Conservation (phyloP, 2,888 invertebrate genomes). For the Acrobasis suavella region DNA sequence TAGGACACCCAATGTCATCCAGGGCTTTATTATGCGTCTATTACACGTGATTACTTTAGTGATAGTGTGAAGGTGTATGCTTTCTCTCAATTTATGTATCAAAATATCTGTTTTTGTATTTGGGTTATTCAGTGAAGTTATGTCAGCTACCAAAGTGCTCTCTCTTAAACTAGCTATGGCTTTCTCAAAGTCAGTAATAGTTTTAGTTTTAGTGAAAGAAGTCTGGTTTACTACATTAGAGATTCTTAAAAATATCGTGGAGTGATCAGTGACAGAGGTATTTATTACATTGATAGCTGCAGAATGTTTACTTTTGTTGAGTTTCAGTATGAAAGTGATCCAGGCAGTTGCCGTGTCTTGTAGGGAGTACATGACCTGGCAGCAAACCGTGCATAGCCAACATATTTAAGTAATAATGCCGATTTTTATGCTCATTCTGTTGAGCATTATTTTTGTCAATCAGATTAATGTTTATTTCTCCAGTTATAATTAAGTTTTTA, state of each 20-base stretch:
- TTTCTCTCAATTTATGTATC: slow-evolving; percentile 8
- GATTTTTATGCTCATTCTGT: slow-evolving; percentile 22
- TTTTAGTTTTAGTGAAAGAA: not conserved
- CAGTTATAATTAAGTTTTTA: slow-evolving; percentile 27
- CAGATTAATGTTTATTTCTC: slow-evolving; percentile 32
- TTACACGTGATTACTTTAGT: slow-evolving; percentile 4
- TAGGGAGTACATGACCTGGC: slow-evolving; percentile 27
- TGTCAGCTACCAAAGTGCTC: not conserved
- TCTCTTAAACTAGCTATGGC: slow-evolving; percentile 10
- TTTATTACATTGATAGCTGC: slow-evolving; percentile 9
- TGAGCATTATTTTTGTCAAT: slow-evolving; percentile 18
- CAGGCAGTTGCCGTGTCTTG: slow-evolving; percentile 24
- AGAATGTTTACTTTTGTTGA: slow-evolving; percentile 15
- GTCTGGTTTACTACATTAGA: slow-evolving; percentile 6
- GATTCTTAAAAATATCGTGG: slow-evolving; percentile 9
- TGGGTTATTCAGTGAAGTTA: slow-evolving; percentile 3
- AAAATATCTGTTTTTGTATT: not conserved
- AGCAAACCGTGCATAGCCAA: slow-evolving; percentile 26
- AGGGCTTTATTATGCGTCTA: slow-evolving; percentile 4
- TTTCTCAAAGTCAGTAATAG: slow-evolving; percentile 8
- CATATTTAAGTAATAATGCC: slow-evolving; percentile 25
- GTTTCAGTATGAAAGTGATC: slow-evolving; percentile 28
- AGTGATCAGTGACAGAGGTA: slow-evolving; percentile 10
- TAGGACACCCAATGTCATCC: slow-evolving; percentile 13
- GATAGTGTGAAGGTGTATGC: slow-evolving; percentile 7